Percentiles rank a stretch among this genome's conserved stretches.
These are phyloP conservation scores for Mastomys natalensis DNA, from an alignment of 2,113 vertebrate genomes.

Conservation along the genomic window DNA sequence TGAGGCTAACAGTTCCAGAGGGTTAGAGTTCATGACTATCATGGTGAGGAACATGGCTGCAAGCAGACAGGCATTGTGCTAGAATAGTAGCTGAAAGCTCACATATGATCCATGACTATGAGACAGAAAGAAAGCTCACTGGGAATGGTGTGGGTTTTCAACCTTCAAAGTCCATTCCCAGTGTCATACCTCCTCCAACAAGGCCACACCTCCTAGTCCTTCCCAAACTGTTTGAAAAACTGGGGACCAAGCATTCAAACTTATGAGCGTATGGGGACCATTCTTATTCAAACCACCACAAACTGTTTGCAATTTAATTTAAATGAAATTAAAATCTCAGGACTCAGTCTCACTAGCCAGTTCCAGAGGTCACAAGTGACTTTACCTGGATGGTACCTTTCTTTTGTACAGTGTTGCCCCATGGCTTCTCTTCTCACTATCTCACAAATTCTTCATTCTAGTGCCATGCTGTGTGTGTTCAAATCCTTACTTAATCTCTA, in stretches of 20 bases:
- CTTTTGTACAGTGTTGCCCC: neutral
- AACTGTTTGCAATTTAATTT: slow-evolving; percentile 29
- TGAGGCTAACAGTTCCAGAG: neutral
- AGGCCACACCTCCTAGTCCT: neutral
- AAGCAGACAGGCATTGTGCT: neutral
- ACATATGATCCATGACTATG: neutral
- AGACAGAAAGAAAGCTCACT: neutral
- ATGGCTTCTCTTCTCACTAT: neutral
- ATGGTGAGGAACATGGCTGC: neutral
- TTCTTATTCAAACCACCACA: neutral
- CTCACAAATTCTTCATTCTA: neutral
- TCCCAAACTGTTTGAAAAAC: neutral
- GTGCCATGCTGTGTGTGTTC: slow-evolving; percentile 5
- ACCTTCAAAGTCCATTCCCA: no score
- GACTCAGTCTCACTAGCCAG: neutral
- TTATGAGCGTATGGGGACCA: neutral
- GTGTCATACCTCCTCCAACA: neutral
- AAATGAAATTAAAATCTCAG: neutral
- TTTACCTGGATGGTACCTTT: neutral
- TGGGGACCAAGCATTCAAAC: neutral
- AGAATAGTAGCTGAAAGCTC: neutral
- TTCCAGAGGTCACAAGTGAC: neutral
- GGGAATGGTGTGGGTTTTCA: neutral
- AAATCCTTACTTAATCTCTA: slow-evolving; percentile 38
- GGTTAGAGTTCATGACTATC: neutral